A percentile compares a stretch with the other conserved stretches of the same genome.
Evolutionary conservation across 2,113 vertebrate species (phyloP).

Genomic region (Prochilodus magdalenae): DNA sequence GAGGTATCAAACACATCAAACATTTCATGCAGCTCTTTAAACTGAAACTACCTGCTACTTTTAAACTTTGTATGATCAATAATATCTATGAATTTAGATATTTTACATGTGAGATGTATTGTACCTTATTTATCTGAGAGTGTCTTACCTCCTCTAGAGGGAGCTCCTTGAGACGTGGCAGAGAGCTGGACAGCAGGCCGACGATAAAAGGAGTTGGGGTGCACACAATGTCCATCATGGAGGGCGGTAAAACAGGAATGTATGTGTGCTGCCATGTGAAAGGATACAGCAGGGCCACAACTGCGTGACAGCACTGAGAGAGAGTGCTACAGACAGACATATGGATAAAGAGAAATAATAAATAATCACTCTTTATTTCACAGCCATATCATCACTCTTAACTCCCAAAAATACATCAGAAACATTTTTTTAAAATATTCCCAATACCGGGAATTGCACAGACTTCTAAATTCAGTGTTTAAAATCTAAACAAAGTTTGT

Average conservation of each 20-base stretch:
- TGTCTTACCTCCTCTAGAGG: conserved; percentile 89
- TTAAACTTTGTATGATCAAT: background rate
- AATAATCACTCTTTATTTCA: fast-evolving
- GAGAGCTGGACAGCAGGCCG: conserved; percentile 88
- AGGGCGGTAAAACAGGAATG: conserved; percentile 90
- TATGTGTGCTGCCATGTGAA: conserved; percentile 92
- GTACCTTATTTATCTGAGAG: background rate
- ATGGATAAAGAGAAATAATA: conserved; percentile 67
- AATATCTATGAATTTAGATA: background rate
- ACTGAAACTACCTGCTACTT: background rate
- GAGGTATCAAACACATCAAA: background rate
- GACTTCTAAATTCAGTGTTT: too few relatives aligned
- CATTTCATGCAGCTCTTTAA: background rate
- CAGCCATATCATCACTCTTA: background rate
- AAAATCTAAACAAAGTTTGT: too few relatives aligned
- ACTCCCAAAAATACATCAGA: background rate
- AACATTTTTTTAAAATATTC: too few relatives aligned
- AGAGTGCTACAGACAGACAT: conserved; percentile 70
- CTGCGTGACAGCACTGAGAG: conserved; percentile 86
- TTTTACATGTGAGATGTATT: background rate
- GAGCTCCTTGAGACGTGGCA: conserved; percentile 88
- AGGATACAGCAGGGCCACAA: conserved; percentile 88
- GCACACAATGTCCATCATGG: conserved; percentile 97
- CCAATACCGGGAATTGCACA: too few relatives aligned
- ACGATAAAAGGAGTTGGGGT: conserved; percentile 94